These are phyloP conservation scores for Tenodera sinensis DNA, from an alignment of 2,888 invertebrate genomes.

Conservation along the genomic window DNA sequence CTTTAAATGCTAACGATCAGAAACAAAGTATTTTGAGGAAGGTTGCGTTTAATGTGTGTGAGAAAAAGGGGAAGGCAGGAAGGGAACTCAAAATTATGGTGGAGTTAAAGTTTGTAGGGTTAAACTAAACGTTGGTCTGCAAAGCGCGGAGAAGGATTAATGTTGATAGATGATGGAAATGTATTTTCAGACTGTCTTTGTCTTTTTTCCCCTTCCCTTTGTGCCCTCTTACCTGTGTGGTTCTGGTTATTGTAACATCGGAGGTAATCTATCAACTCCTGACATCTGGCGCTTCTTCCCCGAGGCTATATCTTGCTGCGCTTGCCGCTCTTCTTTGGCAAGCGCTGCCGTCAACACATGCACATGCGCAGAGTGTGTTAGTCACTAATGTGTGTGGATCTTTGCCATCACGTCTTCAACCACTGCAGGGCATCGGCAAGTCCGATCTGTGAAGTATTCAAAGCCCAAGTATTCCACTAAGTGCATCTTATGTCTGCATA, in stretches of 20 bases:
- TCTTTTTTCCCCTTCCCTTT: conserved; percentile 14
- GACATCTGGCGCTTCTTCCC: conserved; percentile 12
- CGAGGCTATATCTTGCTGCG: neutral
- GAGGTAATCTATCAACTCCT: conserved; percentile 25
- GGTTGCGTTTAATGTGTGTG: neutral
- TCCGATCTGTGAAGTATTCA: no score
- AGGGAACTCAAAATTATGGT: conserved; percentile 6
- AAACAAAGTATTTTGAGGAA: neutral
- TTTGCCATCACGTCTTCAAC: neutral
- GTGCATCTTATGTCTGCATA: no score
- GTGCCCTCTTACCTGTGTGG: neutral
- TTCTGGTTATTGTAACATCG: conserved; percentile 19
- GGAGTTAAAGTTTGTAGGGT: neutral
- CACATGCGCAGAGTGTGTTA: neutral
- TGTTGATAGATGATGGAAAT: conserved; percentile 24
- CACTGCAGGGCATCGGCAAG: neutral
- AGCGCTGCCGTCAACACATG: neutral
- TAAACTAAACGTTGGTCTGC: neutral
- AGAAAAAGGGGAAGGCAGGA: neutral
- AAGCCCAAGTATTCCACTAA: no score
- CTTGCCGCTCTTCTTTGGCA: neutral
- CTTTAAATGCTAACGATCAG: neutral
- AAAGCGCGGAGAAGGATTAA: conserved; percentile 2
- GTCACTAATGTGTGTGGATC: neutral
- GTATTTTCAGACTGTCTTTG: neutral